Percentiles rank a stretch among this genome's conserved stretches.
Conservation (phyloP, 2,888 invertebrate genomes). For the Dinocampus coccinellae region DNA sequence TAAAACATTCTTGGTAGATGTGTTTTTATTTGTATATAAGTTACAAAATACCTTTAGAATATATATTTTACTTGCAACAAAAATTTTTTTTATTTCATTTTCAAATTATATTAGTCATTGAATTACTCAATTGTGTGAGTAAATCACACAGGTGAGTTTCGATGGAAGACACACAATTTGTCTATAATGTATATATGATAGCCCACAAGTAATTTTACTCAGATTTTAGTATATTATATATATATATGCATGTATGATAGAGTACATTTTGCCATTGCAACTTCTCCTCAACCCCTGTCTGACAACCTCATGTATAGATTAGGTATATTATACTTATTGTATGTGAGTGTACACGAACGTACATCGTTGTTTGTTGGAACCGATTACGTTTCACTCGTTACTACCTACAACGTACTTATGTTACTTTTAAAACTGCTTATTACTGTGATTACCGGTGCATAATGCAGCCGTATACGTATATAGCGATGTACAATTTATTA, state of each 20-base stretch:
- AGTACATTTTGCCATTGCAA: neutral
- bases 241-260: neutral
- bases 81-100: neutral
- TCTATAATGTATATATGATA: neutral
- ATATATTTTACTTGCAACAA: neutral
- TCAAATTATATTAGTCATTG: neutral
- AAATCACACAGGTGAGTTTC: neutral
- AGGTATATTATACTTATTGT: neutral
- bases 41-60: neutral
- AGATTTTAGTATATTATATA: neutral
- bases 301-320: neutral
- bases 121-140: neutral
- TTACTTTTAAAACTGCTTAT: conserved; percentile 66
- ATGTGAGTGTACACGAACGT: neutral
- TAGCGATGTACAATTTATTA: conserved; percentile 63
- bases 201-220: neutral
- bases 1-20: neutral
- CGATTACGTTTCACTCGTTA: conserved; percentile 64
- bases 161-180: conserved; percentile 1
- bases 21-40: neutral
- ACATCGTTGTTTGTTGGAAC: conserved; percentile 44
- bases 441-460: conserved; percentile 65
- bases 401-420: conserved; percentile 59
- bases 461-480: conserved; percentile 49
- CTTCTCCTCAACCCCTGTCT: neutral